These are phyloP conservation scores for Xestia sexstrigata DNA, from an alignment of 2,888 invertebrate species.

Conservation along the genomic window DNA sequence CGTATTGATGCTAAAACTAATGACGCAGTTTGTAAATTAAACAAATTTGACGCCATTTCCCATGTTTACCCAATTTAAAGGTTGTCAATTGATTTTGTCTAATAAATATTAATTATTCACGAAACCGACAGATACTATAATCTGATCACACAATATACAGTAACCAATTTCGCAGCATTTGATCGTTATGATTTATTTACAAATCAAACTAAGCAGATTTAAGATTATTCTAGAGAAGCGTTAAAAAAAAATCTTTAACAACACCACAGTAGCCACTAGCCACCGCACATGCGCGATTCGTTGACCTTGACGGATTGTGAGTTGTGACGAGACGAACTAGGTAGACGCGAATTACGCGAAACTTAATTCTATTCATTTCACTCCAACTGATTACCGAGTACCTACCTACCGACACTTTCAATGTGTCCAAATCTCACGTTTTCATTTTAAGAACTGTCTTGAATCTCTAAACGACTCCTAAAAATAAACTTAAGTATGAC, in stretches of 20 bases:
- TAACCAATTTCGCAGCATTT: background rate
- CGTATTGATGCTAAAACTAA: constrained; percentile 56
- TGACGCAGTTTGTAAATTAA: constrained; percentile 45
- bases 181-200: background rate
- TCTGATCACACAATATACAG: background rate
- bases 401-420: constrained; percentile 4
- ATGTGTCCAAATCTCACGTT: constrained; percentile 25
- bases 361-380: constrained; percentile 27
- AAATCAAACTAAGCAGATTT: constrained; percentile 12
- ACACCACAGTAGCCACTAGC: constrained; percentile 69
- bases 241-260: constrained; percentile 79
- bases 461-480: background rate
- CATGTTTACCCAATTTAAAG: background rate
- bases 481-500: background rate
- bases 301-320: constrained; percentile 83
- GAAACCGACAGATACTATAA: background rate
- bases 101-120: background rate
- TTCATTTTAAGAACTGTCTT: background rate
- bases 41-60: background rate
- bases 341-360: constrained; percentile 30
- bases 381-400: constrained; percentile 30
- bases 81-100: background rate
- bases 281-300: constrained; percentile 85
- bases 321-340: constrained; percentile 75
- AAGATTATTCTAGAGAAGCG: constrained; percentile 68